Percentiles rank a stretch among this genome's conserved stretches.
phyloP scores from a whole-genome alignment of 1,140 invertebrate species.

The Drosophila orena region DNA sequence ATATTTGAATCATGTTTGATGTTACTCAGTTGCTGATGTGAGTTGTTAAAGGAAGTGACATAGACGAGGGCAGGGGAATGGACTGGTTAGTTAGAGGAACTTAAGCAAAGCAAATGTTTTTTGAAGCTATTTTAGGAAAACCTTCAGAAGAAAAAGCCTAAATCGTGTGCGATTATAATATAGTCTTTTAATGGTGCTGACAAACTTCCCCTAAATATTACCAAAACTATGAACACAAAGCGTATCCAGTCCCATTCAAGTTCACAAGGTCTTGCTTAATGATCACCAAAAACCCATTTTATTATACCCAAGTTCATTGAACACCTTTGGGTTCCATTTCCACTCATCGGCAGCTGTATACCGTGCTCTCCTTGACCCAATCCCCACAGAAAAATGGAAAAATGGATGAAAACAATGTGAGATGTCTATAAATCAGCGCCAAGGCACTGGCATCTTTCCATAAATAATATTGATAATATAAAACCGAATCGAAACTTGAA shows the following conservation, averaged over 20 bases:
- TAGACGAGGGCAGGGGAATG: neutral
- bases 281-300: conserved; percentile 21
- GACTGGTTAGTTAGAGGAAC: neutral
- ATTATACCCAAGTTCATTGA: conserved; percentile 21
- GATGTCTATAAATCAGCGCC: conserved; percentile 69
- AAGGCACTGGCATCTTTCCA: conserved; percentile 57
- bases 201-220: neutral
- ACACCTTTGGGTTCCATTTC: conserved; percentile 26
- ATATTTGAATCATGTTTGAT: conserved; percentile 30
- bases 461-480: conserved; percentile 66
- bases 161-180: neutral
- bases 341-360: conserved; percentile 27
- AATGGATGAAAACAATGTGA: conserved; percentile 4
- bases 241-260: neutral
- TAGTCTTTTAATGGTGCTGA: neutral
- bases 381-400: conserved; percentile 10
- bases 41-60: conserved; percentile 6
- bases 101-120: too few relatives aligned
- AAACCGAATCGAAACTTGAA: conserved; percentile 62
- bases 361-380: conserved; percentile 69
- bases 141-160: too few relatives aligned
- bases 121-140: too few relatives aligned
- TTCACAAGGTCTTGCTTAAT: conserved; percentile 7
- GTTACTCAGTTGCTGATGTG: conserved; percentile 28
- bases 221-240: neutral